Evolutionary conservation across 2,888 invertebrate genomes (phyloP).

Genomic region (Cosmia trapezina): DNA sequence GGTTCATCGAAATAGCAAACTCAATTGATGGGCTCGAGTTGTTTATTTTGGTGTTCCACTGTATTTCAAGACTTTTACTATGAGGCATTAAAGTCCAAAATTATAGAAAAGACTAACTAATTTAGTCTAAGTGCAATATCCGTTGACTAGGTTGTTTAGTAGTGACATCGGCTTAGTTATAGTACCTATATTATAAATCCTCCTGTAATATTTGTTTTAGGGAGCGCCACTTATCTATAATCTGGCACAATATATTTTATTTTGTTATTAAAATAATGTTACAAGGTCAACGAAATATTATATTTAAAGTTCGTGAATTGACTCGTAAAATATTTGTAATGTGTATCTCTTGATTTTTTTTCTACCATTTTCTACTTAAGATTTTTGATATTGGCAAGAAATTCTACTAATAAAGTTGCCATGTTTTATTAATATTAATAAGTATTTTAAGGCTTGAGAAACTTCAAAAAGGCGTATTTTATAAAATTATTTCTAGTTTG

Average conservation of each 20-base stretch:
- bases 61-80: conserved; percentile 3
- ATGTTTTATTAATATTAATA: conserved; percentile 32
- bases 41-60: conserved; percentile 12
- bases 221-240: conserved; percentile 54
- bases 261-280: conserved; percentile 53
- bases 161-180: conserved; percentile 56
- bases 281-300: conserved; percentile 62
- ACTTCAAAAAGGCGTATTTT: conserved; percentile 7
- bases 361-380: conserved; percentile 11
- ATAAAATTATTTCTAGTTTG: not conserved
- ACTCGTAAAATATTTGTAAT: conserved; percentile 8
- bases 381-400: conserved; percentile 42
- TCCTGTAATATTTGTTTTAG: conserved; percentile 64
- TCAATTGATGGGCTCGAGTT: not conserved
- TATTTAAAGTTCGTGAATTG: conserved; percentile 54
- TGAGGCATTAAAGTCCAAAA: conserved; percentile 8
- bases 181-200: conserved; percentile 49
- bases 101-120: conserved; percentile 2
- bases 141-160: conserved; percentile 46
- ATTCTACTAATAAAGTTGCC: conserved; percentile 28
- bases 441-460: conserved; percentile 24
- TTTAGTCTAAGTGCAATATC: conserved; percentile 32
- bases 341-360: conserved; percentile 10
- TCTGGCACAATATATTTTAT: conserved; percentile 59
- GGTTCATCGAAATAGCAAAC: conserved; percentile 13